phyloP scores from a whole-genome alignment of 2,797 vertebrate genomes.

The Avahi laniger region DNA sequence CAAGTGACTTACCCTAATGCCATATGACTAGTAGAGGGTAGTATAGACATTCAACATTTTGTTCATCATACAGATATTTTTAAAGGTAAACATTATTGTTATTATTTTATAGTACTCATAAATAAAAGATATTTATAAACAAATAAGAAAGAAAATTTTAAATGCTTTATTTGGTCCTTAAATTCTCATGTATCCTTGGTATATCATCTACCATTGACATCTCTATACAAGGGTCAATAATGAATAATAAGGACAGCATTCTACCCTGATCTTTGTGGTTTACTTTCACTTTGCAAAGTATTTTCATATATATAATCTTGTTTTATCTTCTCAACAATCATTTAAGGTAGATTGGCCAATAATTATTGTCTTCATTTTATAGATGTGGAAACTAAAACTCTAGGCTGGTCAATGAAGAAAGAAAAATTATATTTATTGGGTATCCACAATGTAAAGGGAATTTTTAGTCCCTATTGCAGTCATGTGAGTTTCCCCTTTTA shows the following conservation, averaged over 20 bases:
- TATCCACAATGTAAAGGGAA: background rate
- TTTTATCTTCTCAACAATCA: background rate
- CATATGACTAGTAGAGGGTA: background rate
- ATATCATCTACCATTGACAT: background rate
- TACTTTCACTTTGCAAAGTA: slow-evolving; percentile 31
- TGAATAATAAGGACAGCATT: background rate
- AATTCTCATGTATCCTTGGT: background rate
- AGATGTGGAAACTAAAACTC: background rate
- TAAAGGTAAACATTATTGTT: background rate
- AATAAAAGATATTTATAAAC: background rate
- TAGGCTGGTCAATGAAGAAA: background rate
- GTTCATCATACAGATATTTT: background rate
- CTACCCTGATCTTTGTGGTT: background rate
- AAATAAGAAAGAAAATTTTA: background rate
- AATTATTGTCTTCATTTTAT: background rate
- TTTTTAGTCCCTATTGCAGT: background rate
- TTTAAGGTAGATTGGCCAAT: background rate
- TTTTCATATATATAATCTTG: background rate
- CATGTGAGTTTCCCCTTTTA: background rate
- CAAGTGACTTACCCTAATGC: background rate
- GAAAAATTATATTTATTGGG: background rate
- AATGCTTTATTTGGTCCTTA: background rate
- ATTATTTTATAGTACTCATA: background rate
- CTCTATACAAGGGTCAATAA: background rate
- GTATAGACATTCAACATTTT: background rate